These are phyloP conservation scores for Calameuta filiformis DNA, from an alignment of 2,888 invertebrate genomes.

Conservation along the genomic window DNA sequence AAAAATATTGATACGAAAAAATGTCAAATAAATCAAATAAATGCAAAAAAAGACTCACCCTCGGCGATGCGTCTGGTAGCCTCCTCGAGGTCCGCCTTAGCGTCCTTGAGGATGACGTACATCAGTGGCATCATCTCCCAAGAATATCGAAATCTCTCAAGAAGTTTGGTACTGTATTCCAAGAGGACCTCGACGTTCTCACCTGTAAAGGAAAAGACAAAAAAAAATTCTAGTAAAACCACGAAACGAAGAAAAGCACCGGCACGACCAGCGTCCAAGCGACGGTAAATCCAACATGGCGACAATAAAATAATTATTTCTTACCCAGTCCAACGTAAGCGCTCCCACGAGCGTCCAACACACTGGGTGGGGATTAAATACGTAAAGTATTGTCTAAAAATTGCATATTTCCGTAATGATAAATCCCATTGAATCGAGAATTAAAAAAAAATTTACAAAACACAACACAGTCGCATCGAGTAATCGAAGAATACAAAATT, in stretches of 20 bases:
- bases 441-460: background rate
- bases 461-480: background rate
- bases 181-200: constrained; percentile 71
- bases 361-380: background rate
- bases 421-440: background rate
- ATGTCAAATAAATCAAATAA: constrained; percentile 18
- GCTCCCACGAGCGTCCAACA: background rate
- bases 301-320: background rate
- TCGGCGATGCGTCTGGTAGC: constrained; percentile 81
- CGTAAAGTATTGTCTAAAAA: background rate
- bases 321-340: background rate
- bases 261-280: background rate
- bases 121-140: constrained; percentile 85
- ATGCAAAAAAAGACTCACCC: constrained; percentile 68
- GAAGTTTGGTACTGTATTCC: constrained; percentile 79
- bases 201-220: constrained; percentile 53
- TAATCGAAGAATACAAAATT: background rate
- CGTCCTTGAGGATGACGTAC: constrained; percentile 83
- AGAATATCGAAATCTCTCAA: constrained; percentile 81
- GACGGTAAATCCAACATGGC: background rate
- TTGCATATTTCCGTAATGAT: background rate
- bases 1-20: background rate
- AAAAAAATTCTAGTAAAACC: background rate
- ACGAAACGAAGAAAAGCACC: background rate
- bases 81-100: constrained; percentile 79